phyloP scores from a whole-genome alignment of 2,888 invertebrate genomes.

The Acronicta aceris region DNA sequence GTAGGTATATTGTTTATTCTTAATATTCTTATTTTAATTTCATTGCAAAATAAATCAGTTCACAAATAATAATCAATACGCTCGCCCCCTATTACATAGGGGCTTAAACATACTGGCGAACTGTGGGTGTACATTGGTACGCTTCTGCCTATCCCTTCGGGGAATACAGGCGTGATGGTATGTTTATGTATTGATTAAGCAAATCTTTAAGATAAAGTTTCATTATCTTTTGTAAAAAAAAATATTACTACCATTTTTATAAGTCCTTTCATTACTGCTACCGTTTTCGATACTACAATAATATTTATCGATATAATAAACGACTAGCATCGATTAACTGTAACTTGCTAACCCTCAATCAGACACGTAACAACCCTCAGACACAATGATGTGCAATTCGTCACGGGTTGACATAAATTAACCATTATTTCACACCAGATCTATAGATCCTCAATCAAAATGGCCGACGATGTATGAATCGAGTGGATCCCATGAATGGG shows the following conservation, averaged over 20 bases:
- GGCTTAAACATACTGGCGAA: too few relatives aligned
- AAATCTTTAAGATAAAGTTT: too few relatives aligned
- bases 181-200: too few relatives aligned
- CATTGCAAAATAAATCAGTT: too few relatives aligned
- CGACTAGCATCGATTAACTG: slow-evolving; percentile 55
- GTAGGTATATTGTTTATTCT: too few relatives aligned
- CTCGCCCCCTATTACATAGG: too few relatives aligned
- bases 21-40: too few relatives aligned
- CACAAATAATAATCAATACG: too few relatives aligned
- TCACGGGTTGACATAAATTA: slow-evolving; percentile 71
- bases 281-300: slow-evolving; percentile 31
- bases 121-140: too few relatives aligned
- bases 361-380: slow-evolving; percentile 58
- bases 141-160: too few relatives aligned
- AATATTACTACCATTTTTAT: not conserved
- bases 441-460: slow-evolving; percentile 56
- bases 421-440: slow-evolving; percentile 64
- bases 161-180: too few relatives aligned
- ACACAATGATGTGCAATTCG: slow-evolving; percentile 62
- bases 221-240: too few relatives aligned
- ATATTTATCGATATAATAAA: slow-evolving; percentile 54
- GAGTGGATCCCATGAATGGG: slow-evolving; percentile 49
- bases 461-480: slow-evolving; percentile 40
- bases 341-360: slow-evolving; percentile 49
- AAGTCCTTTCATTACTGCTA: slow-evolving; percentile 22